Evolutionary conservation across 1,140 invertebrate species (phyloP).

Genomic region (Zaprionus kolodkinae): DNA sequence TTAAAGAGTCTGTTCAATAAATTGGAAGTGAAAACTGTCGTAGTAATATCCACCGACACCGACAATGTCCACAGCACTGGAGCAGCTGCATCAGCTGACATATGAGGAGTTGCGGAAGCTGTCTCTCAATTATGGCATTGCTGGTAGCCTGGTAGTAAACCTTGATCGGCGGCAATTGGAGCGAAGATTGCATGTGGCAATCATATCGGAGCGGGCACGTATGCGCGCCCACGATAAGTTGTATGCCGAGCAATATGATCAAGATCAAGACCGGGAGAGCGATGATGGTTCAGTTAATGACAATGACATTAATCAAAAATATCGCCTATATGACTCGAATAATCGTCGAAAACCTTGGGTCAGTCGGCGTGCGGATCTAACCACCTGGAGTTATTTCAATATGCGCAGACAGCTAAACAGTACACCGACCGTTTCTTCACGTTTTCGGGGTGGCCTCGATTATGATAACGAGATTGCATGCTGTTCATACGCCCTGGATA

Average conservation of each 20-base stretch:
- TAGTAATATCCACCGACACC: too few species aligned
- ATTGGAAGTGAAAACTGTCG: neutral
- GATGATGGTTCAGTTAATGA: neutral
- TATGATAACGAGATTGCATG: neutral
- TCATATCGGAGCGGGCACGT: constrained; percentile 53
- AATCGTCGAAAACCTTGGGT: neutral
- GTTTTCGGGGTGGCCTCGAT: constrained; percentile 25
- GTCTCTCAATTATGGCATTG: constrained; percentile 40
- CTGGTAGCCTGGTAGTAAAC: neutral
- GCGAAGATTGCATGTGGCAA: constrained; percentile 47
- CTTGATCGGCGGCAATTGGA: constrained; percentile 38
- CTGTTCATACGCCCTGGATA: neutral
- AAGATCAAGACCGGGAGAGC: neutral
- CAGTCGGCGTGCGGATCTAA: neutral
- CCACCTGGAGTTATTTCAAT: neutral
- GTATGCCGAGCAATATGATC: constrained; percentile 2
- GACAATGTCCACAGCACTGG: constrained; percentile 19
- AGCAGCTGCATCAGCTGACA: constrained; percentile 34
- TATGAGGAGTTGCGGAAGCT: constrained; percentile 37
- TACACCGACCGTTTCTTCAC: neutral
- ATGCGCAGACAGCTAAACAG: neutral
- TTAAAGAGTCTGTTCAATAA: too few species aligned
- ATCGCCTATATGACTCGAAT: neutral
- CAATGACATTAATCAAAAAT: neutral
- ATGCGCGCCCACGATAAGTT: constrained; percentile 31